Evolutionary conservation across 2,113 vertebrate genomes (phyloP).

Genomic region (Canis aureus): DNA sequence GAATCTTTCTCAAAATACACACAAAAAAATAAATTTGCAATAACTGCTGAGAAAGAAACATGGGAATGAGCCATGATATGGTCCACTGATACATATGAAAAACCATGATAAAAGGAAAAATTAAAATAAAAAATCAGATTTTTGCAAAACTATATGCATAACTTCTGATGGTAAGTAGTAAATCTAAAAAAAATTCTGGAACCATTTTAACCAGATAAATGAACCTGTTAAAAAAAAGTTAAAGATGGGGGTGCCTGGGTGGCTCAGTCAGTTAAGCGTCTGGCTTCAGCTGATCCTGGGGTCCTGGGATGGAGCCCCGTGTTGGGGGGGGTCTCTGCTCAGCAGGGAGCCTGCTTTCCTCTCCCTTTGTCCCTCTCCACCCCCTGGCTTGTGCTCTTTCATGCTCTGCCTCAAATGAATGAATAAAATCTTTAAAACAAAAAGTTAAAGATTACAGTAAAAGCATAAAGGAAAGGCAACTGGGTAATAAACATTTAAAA

Average conservation of each 20-base stretch:
- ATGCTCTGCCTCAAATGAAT: no score
- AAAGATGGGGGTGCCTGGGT: not conserved
- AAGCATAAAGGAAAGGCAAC: not conserved
- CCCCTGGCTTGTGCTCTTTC: no score
- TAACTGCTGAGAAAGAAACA: not conserved
- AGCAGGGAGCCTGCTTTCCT: no score
- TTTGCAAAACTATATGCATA: no score
- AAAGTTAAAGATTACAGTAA: not conserved
- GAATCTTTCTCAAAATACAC: slow-evolving; percentile 38
- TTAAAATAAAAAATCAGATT: no score
- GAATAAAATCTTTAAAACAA: not conserved
- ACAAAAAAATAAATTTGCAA: not conserved
- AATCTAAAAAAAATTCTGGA: not conserved
- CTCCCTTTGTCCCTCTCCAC: no score
- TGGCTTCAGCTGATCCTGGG: no score
- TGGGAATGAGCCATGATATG: not conserved
- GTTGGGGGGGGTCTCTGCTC: no score
- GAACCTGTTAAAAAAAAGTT: not conserved
- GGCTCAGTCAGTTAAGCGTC: no score
- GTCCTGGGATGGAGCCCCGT: no score
- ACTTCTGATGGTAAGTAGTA: no score
- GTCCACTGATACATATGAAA: not conserved
- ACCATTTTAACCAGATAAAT: slow-evolving; percentile 35
- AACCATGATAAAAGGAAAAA: not conserved
- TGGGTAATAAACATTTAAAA: slow-evolving; percentile 33